Evolutionary conservation across 2,113 vertebrate genomes (phyloP), one percentile per base, ranked within the genome.

Genomic region (Aepyceros melampus): DNA sequence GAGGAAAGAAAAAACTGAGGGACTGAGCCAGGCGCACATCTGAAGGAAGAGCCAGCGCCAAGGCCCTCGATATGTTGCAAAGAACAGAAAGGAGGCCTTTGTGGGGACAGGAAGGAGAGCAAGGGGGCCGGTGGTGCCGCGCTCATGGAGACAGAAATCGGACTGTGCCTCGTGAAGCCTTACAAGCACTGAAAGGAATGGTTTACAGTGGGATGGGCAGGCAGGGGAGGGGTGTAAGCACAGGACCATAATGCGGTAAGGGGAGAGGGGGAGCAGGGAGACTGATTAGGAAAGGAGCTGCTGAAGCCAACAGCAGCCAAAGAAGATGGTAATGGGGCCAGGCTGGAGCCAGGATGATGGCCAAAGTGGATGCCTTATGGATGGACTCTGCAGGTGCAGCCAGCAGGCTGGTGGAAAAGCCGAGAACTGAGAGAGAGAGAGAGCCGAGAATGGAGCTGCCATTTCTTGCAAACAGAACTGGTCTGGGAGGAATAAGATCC

Each of bases 71-170:
- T 36, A 6, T 43, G 55, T n/a, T 49, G 10, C 29, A 53, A 60
- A 55, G 49, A 47, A 51, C 5, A 88, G 71, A 33, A 31, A 62
- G 49, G 49, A 71, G 43, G 81, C 25, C 60, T 47, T 16, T 3
- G 21, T 11, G 58, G 64, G 33, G 36, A 25, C 86, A 43, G 43
- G 45, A n/a, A 55, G n/a, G 56, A 94, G 3, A 31, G n/a, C 7
- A n/a, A 25, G 27, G 49, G 4, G 33, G 19, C 21, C 11, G 15
- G 33, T 1, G 25, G 19, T 1, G 25, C 31, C 1, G 0, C 7
- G 40, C 17, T 40, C 49, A 1, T 36, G 43, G 47, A 51, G 2
- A 12, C 45, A 43, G 71, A 60, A 43, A 0, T 11, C 10, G 17
- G 25, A 11, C 31, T 2, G 25, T 43, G 36, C 11, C 27, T 43